Evolutionary conservation across 2,113 vertebrate species (phyloP), one percentile per base, ranked within the genome.

Genomic region (Piprites chloris): DNA sequence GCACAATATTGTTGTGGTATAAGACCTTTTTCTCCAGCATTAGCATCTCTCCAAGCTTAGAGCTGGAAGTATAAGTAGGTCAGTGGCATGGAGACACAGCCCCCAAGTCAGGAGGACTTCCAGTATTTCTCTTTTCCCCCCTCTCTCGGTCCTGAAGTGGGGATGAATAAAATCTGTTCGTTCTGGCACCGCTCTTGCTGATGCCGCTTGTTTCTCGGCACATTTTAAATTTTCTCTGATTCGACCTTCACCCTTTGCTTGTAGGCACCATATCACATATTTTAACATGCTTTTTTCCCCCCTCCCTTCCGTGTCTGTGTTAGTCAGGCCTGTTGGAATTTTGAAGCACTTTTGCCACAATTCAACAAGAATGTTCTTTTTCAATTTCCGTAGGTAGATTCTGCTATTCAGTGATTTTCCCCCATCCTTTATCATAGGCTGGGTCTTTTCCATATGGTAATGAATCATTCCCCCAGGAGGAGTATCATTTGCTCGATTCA

Each of bases 201-300:
- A 89, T 93, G 90, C 82, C 90, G 79, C 72, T 91, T 96, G 95
- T 95, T 96, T 94, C 85, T 90, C 62, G 2, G 76, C 2, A 2
- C 87, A 87, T 96, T 95, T 97, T 91, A 95, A 94, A 96, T 96
- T 96, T 96, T 75, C 90, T 93, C 93, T 89, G 83, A 84, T 95
- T 93, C 5, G 53, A 94, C 96, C 93, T 96, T 95, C 88, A 90
- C 88, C 95, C 76, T 92, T 92, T 93, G 88, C 88, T 95, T 42
- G 72, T 89, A 82, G 93, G 95, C 95, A 95, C 84, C 66, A 52
- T 88, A 90, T 84, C 88, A 89, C 73, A 49, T 90, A 78, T 90
- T 94, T 94, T 81, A 89, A 69, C 53, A 39, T 56, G 73, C 20
- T 69, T 59, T 53, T 79, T 85, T 17, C 8, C 23, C 14, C 6